These are phyloP conservation scores for Indri indri DNA, from an alignment of 2,113 vertebrate genomes.

Conservation along the genomic window DNA sequence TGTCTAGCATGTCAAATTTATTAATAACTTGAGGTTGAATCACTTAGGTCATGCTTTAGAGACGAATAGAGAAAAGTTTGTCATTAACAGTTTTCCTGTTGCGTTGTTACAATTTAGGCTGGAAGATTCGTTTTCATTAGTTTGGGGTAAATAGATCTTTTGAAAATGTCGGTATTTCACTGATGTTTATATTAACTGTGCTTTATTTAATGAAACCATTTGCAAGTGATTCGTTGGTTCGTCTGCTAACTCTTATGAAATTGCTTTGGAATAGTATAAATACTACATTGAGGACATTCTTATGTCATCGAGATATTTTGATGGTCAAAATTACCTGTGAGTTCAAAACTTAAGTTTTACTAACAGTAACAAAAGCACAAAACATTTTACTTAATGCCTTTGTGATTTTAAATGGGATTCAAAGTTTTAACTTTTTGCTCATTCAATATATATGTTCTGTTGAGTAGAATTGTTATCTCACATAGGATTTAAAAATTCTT, in stretches of 20 bases:
- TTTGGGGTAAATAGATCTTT: constrained; percentile 16
- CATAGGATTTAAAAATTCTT: background rate
- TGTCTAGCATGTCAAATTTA: background rate
- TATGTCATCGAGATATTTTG: background rate
- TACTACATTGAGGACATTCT: background rate
- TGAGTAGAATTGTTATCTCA: constrained; percentile 33
- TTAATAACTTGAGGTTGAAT: constrained; percentile 32
- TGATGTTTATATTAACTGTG: background rate
- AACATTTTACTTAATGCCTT: constrained; percentile 45
- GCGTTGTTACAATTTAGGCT: background rate
- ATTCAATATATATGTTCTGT: background rate
- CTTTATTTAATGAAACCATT: constrained; percentile 1
- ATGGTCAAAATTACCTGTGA: constrained; percentile 35
- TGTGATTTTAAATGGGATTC: constrained; percentile 40
- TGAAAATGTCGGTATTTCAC: constrained; percentile 5
- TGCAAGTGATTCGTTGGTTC: background rate
- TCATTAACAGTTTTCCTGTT: background rate
- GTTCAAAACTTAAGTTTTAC: constrained; percentile 39
- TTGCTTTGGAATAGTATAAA: background rate
- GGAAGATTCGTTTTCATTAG: constrained; percentile 33
- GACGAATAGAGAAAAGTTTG: background rate
- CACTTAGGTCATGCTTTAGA: constrained; percentile 27
- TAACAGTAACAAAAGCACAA: background rate
- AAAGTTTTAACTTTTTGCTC: constrained; percentile 19
- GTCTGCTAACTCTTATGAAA: background rate